Conservation (phyloP, 1,140 invertebrate species). For the Acromyrmex heyeri region DNA sequence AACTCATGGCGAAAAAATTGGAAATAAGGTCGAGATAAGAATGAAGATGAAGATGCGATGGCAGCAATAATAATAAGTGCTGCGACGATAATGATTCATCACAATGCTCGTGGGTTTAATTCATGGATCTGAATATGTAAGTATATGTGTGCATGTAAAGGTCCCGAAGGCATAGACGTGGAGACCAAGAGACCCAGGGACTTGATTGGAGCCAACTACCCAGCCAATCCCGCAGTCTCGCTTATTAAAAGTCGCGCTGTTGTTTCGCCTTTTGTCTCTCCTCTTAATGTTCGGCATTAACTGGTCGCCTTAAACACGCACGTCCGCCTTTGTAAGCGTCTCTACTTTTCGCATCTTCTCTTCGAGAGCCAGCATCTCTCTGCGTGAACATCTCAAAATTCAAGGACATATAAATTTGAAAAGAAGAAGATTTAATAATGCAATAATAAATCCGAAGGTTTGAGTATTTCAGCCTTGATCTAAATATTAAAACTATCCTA, state of each 20-base stretch:
- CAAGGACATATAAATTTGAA: neutral
- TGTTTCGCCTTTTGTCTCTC: constrained; percentile 85
- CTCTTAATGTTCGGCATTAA: constrained; percentile 80
- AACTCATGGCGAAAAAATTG: neutral
- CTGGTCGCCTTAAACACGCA: constrained; percentile 69
- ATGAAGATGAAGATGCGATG: constrained; percentile 29
- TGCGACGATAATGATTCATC: constrained; percentile 71
- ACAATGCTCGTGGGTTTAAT: constrained; percentile 68
- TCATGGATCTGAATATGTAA: constrained; percentile 13
- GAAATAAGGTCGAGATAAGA: neutral
- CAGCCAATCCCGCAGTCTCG: constrained; percentile 81
- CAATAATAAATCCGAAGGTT: neutral
- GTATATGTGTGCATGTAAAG: constrained; percentile 62
- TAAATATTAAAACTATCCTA: neutral
- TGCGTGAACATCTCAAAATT: neutral
- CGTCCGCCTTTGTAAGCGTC: constrained; percentile 56
- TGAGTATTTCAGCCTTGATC: neutral
- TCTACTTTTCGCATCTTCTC: constrained; percentile 41
- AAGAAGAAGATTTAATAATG: neutral
- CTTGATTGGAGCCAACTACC: constrained; percentile 85
- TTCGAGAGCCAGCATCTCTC: neutral
- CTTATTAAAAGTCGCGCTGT: constrained; percentile 85
- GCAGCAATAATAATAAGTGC: constrained; percentile 63
- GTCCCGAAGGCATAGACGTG: constrained; percentile 56
- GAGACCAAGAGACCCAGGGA: constrained; percentile 78